Evolutionary conservation across 37 sponge, comb jelly and placozoan genomes (phyloP).

Genomic region (Chondrosia reniformis): DNA sequence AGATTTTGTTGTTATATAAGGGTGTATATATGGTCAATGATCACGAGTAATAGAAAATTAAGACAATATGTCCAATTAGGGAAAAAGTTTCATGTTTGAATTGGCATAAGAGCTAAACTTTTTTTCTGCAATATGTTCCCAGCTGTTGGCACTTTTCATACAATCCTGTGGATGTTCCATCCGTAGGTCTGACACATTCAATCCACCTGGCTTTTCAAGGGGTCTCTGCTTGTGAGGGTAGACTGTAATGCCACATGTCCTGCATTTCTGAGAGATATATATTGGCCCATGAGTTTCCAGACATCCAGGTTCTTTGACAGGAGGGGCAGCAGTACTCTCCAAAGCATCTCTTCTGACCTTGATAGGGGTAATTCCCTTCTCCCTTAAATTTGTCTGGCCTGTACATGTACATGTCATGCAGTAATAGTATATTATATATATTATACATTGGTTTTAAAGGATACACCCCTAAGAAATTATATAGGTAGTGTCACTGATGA

Average conservation of each 20-base stretch:
- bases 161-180: slow-evolving; percentile 73
- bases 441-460: too few relatives aligned
- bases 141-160: slow-evolving; percentile 68
- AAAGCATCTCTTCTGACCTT: slow-evolving; percentile 59
- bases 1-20: too few relatives aligned
- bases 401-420: background rate
- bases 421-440: too few relatives aligned
- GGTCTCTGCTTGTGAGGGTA: slow-evolving; percentile 73
- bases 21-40: too few relatives aligned
- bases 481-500: background rate
- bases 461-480: too few relatives aligned
- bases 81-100: too few relatives aligned
- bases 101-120: too few relatives aligned
- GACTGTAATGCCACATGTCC: slow-evolving; percentile 33
- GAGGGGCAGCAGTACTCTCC: slow-evolving; percentile 62
- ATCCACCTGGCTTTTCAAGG: slow-evolving; percentile 58
- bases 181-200: slow-evolving; percentile 51
- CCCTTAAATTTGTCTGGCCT: slow-evolving; percentile 36
- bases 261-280: slow-evolving; percentile 51
- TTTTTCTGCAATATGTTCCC: slow-evolving; percentile 71
- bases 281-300: slow-evolving; percentile 76
- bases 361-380: slow-evolving; percentile 38
- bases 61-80: too few relatives aligned
- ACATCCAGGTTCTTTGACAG: slow-evolving; percentile 68
- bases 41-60: too few relatives aligned